phyloP scores from a whole-genome alignment of 1,140 invertebrate genomes.

The Patella vulgata region DNA sequence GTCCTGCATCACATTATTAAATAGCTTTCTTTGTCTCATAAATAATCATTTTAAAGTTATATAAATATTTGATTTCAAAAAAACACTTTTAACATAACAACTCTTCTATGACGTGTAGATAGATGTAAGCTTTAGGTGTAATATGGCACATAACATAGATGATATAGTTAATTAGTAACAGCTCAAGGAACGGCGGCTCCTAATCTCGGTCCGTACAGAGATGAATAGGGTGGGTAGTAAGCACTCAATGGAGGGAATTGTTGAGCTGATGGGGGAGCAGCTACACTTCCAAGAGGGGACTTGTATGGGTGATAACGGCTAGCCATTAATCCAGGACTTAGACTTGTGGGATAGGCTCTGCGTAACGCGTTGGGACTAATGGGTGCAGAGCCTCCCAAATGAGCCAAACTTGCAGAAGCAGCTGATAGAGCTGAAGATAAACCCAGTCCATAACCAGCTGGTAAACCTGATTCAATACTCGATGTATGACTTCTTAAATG shows the following conservation, averaged over 20 bases:
- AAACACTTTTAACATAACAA: too few relatives aligned
- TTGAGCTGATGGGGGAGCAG: constrained; percentile 57
- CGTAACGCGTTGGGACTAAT: constrained; percentile 71
- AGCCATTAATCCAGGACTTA: constrained; percentile 76
- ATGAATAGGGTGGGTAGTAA: constrained; percentile 77
- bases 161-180: too few relatives aligned
- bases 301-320: constrained; percentile 87
- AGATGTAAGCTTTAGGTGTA: too few relatives aligned
- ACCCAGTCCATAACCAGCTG: constrained; percentile 46
- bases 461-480: constrained; percentile 68
- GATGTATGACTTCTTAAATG: constrained; percentile 93
- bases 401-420: too few relatives aligned
- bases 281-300: constrained; percentile 44
- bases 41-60: too few relatives aligned
- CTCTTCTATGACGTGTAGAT: too few relatives aligned
- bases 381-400: constrained; percentile 21
- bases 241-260: constrained; percentile 76
- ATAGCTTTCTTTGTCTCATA: too few relatives aligned
- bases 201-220: constrained; percentile 86
- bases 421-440: constrained; percentile 46
- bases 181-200: constrained; percentile 75
- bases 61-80: too few relatives aligned
- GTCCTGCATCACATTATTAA: too few relatives aligned
- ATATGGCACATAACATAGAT: too few relatives aligned
- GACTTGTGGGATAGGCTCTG: constrained; percentile 83